phyloP scores from a whole-genome alignment of 2,888 invertebrate species.

The Drymonia ruficornis region DNA sequence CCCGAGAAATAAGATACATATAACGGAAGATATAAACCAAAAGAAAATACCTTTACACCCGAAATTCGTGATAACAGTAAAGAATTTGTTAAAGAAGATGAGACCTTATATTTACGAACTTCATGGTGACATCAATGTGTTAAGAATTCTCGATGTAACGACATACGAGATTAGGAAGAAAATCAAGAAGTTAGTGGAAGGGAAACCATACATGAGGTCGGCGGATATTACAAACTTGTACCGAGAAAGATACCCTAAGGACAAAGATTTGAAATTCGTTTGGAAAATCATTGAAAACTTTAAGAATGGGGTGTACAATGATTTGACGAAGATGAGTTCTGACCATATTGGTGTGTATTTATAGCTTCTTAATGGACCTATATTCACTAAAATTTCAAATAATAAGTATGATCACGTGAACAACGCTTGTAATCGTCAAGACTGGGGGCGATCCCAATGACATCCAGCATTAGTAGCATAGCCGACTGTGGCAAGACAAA shows the following conservation, averaged over 20 bases:
- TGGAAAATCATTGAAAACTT: not conserved
- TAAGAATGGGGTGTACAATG: slow-evolving; percentile 2
- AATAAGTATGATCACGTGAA: too few relatives aligned
- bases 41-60: not conserved
- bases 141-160: not conserved
- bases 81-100: not conserved
- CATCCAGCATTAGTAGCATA: too few relatives aligned
- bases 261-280: not conserved
- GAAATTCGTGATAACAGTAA: not conserved
- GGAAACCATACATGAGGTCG: not conserved
- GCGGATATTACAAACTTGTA: not conserved
- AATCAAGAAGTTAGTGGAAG: not conserved
- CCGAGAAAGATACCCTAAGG: not conserved
- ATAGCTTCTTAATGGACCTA: too few relatives aligned
- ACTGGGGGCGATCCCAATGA: too few relatives aligned
- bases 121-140: not conserved
- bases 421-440: too few relatives aligned
- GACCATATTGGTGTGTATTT: too few relatives aligned
- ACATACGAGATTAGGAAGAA: not conserved
- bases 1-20: not conserved
- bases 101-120: not conserved
- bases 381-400: too few relatives aligned
- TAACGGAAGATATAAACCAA: not conserved
- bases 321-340: slow-evolving; percentile 1
- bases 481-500: too few relatives aligned